Conservation (phyloP, 2,797 vertebrate genomes). For the Phrynocephalus forsythii region DNA sequence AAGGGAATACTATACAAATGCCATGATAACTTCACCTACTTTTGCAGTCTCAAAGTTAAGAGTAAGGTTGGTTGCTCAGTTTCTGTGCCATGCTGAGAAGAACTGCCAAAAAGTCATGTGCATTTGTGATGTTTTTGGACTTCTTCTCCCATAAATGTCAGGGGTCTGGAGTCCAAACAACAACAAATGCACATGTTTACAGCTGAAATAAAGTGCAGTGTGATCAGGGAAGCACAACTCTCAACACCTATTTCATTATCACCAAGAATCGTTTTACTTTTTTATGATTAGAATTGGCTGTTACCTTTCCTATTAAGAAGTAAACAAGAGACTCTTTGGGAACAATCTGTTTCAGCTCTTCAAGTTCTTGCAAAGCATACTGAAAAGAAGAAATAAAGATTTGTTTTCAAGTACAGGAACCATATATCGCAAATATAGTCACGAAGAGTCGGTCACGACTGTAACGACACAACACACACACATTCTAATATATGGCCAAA, state of each 20-base stretch:
- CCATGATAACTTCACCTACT: too few relatives aligned
- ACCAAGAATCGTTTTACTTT: not conserved
- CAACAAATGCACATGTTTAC: too few relatives aligned
- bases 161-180: too few relatives aligned
- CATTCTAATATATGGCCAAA: too few relatives aligned
- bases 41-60: not conserved
- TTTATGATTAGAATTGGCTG: constrained; percentile 17
- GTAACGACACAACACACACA: too few relatives aligned
- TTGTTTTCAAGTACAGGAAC: not conserved
- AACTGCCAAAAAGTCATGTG: not conserved
- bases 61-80: not conserved
- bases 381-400: constrained; percentile 70
- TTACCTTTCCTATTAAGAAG: constrained; percentile 99
- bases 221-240: constrained; percentile 9
- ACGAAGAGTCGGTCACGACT: too few relatives aligned
- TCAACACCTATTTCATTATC: not conserved
- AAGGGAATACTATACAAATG: not conserved
- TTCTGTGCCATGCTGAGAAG: not conserved
- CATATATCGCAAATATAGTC: not conserved
- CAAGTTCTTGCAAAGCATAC: constrained; percentile 97
- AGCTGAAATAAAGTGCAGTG: not conserved
- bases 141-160: too few relatives aligned
- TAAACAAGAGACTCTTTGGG: constrained; percentile 99
- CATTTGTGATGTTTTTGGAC: too few relatives aligned
- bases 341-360: constrained; percentile 98